Conservation (phyloP, 2,888 invertebrate genomes). For the Camptogramma bilineatum region DNA sequence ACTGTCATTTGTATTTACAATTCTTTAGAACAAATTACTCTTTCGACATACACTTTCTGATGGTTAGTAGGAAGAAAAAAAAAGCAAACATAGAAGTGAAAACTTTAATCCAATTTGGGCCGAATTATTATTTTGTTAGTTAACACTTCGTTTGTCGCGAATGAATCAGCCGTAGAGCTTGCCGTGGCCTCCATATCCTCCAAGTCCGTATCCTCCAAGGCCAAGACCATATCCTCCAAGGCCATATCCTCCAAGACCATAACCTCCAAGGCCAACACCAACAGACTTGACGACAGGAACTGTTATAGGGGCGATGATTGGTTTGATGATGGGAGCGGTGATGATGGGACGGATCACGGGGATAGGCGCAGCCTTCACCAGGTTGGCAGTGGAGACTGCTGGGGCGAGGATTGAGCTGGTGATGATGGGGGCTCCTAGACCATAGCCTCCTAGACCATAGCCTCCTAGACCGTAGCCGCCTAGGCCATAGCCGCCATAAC, state of each 20-base stretch:
- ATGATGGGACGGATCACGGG: slow-evolving; percentile 63
- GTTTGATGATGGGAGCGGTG: slow-evolving; percentile 57
- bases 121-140: slow-evolving; percentile 41
- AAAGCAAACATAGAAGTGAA: slow-evolving; percentile 29
- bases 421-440: slow-evolving; percentile 44
- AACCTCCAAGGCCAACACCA: slow-evolving; percentile 37
- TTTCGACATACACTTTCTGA: too few species aligned
- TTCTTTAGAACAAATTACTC: too few species aligned
- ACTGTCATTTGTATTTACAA: too few species aligned
- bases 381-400: slow-evolving; percentile 68
- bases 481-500: slow-evolving; percentile 31
- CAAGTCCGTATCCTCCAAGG: slow-evolving; percentile 42
- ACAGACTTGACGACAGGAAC: slow-evolving; percentile 57
- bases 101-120: slow-evolving; percentile 41
- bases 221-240: slow-evolving; percentile 43
- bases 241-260: slow-evolving; percentile 44
- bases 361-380: slow-evolving; percentile 70
- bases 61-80: too few species aligned
- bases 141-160: slow-evolving; percentile 44
- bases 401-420: slow-evolving; percentile 57
- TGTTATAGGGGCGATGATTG: slow-evolving; percentile 9
- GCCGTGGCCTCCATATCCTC: slow-evolving; percentile 34
- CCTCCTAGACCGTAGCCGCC: slow-evolving; percentile 44
- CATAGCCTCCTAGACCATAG: slow-evolving; percentile 41
- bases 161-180: slow-evolving; percentile 35